phyloP scores from a whole-genome alignment of 2,797 vertebrate genomes.

The Myripristis murdjan region DNA sequence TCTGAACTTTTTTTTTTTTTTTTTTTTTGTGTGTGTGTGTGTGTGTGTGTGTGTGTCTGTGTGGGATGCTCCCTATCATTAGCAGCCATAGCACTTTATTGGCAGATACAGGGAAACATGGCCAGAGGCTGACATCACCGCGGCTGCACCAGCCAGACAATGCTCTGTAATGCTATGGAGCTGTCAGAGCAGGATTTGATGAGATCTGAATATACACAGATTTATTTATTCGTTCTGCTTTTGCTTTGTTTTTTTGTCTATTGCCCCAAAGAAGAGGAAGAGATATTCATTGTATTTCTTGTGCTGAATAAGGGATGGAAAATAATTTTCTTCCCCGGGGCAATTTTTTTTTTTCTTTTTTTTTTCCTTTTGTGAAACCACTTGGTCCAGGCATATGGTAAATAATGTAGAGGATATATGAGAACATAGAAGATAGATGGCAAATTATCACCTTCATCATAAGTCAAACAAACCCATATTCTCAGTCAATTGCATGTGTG shows the following conservation, averaged over 20 bases:
- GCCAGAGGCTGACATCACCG: conserved; percentile 52
- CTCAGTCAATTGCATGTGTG: background rate
- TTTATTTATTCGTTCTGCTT: conserved; percentile 24
- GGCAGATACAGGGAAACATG: conserved; percentile 33
- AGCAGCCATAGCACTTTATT: conserved; percentile 31
- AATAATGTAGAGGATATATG: background rate
- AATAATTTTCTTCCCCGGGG: background rate
- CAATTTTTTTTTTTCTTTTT: too few species aligned
- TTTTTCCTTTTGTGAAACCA: background rate
- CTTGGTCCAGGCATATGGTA: background rate
- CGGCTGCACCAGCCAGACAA: conserved; percentile 24
- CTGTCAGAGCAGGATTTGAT: conserved; percentile 13
- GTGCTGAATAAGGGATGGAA: background rate
- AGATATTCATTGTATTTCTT: conserved; percentile 5
- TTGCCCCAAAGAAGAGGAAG: conserved; percentile 6
- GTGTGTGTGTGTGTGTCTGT: too few species aligned
- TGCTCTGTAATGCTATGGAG: background rate
- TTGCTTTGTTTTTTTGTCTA: background rate
- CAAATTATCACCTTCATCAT: too few species aligned
- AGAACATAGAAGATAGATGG: too few species aligned
- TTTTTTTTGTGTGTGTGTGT: too few species aligned
- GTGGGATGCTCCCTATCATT: conserved; percentile 58
- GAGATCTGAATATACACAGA: conserved; percentile 26
- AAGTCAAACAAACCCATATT: background rate
- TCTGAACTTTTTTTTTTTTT: too few species aligned